Evolutionary conservation across 2,113 vertebrate species (phyloP).

Genomic region (Bettongia penicillata): DNA sequence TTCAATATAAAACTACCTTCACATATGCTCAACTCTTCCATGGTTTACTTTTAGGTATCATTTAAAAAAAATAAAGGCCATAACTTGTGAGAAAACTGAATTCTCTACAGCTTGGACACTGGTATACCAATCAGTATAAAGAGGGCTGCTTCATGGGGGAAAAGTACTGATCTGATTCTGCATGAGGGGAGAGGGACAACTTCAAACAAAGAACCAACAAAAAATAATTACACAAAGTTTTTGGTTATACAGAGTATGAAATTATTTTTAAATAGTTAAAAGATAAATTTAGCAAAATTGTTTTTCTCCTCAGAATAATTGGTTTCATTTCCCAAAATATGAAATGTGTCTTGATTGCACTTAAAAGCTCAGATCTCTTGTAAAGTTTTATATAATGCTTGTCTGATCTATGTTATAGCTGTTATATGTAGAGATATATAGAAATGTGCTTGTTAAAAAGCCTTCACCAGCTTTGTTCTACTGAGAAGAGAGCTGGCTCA

Average conservation of each 20-base stretch:
- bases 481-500: neutral
- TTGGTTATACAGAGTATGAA: neutral
- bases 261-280: neutral
- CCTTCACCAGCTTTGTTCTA: neutral
- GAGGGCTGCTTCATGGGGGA: neutral
- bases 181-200: neutral
- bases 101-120: neutral
- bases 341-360: neutral
- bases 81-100: neutral
- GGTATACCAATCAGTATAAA: neutral
- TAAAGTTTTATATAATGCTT: neutral
- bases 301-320: neutral
- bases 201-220: neutral
- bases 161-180: neutral
- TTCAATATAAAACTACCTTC: neutral
- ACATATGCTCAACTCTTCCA: neutral
- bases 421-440: neutral
- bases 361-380: neutral
- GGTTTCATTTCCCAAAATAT: neutral
- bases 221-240: neutral
- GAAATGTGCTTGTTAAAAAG: neutral
- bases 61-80: neutral
- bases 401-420: neutral
- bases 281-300: neutral
- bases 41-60: neutral